A percentile compares a stretch with the other conserved stretches of the same genome.
Conservation (phyloP, 2,797 vertebrate genomes). For the Esox masquinongy region DNA sequence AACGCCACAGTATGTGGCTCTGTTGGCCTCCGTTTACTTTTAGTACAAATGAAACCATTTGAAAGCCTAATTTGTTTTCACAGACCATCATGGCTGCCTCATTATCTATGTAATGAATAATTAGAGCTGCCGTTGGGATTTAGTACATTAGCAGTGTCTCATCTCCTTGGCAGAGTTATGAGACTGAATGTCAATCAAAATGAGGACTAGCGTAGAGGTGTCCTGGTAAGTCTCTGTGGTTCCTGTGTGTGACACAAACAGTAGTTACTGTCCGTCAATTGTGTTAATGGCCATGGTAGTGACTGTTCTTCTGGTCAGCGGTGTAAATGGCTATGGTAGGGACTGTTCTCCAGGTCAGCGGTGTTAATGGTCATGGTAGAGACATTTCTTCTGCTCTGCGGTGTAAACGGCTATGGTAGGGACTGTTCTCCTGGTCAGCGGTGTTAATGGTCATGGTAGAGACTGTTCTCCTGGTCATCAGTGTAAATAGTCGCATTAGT, state of each 20-base stretch:
- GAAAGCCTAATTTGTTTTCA: slow-evolving; percentile 8
- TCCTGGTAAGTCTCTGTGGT: slow-evolving; percentile 6
- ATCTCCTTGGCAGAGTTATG: slow-evolving; percentile 22
- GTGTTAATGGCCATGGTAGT: too few relatives aligned
- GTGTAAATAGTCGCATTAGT: not conserved
- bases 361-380: too few relatives aligned
- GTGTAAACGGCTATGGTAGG: too few relatives aligned
- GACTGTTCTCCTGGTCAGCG: slow-evolving; percentile 21
- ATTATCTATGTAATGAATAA: slow-evolving; percentile 44
- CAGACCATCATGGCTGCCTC: slow-evolving; percentile 20
- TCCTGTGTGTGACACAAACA: slow-evolving; percentile 10
- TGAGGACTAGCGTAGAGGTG: not conserved
- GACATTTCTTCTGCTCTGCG: too few relatives aligned
- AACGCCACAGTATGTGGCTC: too few relatives aligned
- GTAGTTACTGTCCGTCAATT: too few relatives aligned
- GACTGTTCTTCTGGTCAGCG: slow-evolving; percentile 20
- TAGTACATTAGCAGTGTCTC: slow-evolving; percentile 24
- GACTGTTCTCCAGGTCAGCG: too few relatives aligned
- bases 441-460: slow-evolving; percentile 35
- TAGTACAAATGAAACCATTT: too few relatives aligned
- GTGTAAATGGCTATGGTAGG: slow-evolving; percentile 32
- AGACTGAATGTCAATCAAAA: slow-evolving; percentile 20
- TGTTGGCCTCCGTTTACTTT: too few relatives aligned
- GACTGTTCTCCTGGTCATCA: too few relatives aligned
- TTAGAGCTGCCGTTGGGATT: slow-evolving; percentile 30